A percentile compares a stretch with the other conserved stretches of the same genome.
Conservation (phyloP, 2,888 invertebrate species). For the Crossocerus cetratus region DNA sequence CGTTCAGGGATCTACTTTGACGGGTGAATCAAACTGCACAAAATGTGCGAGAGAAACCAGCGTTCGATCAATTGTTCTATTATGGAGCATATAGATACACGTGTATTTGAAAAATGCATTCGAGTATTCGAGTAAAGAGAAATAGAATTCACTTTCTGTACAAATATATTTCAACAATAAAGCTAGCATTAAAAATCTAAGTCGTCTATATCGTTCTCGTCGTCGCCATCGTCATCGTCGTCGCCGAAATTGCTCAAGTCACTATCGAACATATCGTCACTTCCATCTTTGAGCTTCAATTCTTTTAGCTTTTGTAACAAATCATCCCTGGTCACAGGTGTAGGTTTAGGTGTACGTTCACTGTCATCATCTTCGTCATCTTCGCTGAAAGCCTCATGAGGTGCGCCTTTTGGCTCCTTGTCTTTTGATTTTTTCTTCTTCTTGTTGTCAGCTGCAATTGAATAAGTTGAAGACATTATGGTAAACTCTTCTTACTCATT, state of each 20-base stretch:
- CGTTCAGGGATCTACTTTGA: too few species aligned
- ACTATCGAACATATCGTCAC: conserved; percentile 30
- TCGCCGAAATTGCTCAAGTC: background rate
- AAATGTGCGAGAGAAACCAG: too few species aligned
- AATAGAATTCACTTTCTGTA: too few species aligned
- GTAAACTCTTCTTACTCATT: background rate
- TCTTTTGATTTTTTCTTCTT: conserved; percentile 73
- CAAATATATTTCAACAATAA: too few species aligned
- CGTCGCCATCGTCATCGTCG: background rate
- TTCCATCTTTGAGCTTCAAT: conserved; percentile 26
- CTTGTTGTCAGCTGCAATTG: conserved; percentile 68
- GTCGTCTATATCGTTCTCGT: conserved; percentile 32
- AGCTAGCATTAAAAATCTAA: conserved; percentile 25
- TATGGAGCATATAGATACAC: too few species aligned
- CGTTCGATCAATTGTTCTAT: too few species aligned
- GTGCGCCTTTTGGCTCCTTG: conserved; percentile 67
- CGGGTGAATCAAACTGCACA: too few species aligned
- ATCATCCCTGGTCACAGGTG: conserved; percentile 19
- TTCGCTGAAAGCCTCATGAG: background rate
- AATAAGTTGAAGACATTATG: conserved; percentile 17
- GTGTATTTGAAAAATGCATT: too few species aligned
- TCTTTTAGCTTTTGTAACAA: conserved; percentile 42
- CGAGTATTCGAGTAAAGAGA: too few species aligned
- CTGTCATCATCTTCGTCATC: conserved; percentile 21
- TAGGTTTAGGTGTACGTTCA: conserved; percentile 16